Conservation (phyloP, 2,888 invertebrate species). For the Epicampocera succincta region DNA sequence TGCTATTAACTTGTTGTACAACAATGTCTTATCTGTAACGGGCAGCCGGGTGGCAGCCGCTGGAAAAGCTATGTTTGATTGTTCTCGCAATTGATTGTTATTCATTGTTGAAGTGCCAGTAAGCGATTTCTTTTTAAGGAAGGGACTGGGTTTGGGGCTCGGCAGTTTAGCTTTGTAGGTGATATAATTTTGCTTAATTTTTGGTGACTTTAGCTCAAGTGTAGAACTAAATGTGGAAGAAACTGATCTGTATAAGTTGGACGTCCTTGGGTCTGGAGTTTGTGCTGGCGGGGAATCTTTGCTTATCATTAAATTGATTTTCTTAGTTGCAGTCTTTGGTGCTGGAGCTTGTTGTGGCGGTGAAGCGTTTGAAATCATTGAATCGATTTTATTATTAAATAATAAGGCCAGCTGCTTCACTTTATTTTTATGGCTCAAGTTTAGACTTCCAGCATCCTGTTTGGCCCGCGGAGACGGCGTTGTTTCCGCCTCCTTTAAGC, state of each 20-base stretch:
- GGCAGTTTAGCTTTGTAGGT: constrained; percentile 60
- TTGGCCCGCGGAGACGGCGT: not conserved
- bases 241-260: constrained; percentile 11
- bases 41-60: constrained; percentile 76
- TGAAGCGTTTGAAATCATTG: constrained; percentile 72
- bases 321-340: no score
- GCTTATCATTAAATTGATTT: no score
- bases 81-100: constrained; percentile 34
- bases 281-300: no score
- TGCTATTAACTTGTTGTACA: constrained; percentile 77
- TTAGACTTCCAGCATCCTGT: constrained; percentile 64
- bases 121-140: constrained; percentile 44
- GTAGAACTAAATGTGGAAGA: constrained; percentile 45
- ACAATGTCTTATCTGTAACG: constrained; percentile 78
- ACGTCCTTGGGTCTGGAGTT: constrained; percentile 43
- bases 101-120: not conserved
- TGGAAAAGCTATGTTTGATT: constrained; percentile 73
- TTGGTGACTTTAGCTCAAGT: constrained; percentile 37
- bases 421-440: constrained; percentile 70
- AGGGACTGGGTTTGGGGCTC: constrained; percentile 69
- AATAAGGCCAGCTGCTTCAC: constrained; percentile 78
- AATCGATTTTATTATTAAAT: constrained; percentile 77
- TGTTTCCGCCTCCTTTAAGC: constrained; percentile 1
- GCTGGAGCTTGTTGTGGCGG: constrained; percentile 68
- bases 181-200: constrained; percentile 49